Base-by-base conservation (phyloP, 2,888 invertebrate species). In the Catocala sponsa region DNA sequence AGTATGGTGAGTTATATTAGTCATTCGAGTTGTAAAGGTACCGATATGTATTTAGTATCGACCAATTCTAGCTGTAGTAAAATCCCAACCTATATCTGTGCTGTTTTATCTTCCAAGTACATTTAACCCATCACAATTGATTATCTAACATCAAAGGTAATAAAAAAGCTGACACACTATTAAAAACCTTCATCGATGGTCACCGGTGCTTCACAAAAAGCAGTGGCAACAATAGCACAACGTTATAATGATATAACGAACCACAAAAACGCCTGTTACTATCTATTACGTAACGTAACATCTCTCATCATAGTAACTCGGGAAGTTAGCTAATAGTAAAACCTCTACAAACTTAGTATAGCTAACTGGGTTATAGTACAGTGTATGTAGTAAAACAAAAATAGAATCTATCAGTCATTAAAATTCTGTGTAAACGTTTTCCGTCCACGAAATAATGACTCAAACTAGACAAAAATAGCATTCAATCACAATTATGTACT, bases 281-380 rank as follows among this genome's bases (percentile, higher is more conserved):
- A n/a, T 47, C 49, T 48, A 64, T 73, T 71, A 71, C 70, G 55
- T 69, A 77, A 71, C 70, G 55, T 69, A 77, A 79, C 62, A 59
- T 61, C 56, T 66, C 70, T 74, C 70, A 70, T 60, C 59, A 66
- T 68, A 59, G 63, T 62, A 68, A 70, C 63, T 56, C 47, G 63
- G 61, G 69, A 70, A 70, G 65, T 69, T 70, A 69, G 63, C 53
- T 62, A 56, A 54, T 55, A 49, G 48, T 64, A 56, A 56, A 55
- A 63, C 7, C 44, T n/a, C 51, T 35, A 48, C 15, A n/a, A 54
- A 35, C 44, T 51, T 42, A 12, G 35, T 52, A 12, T 25, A 35
- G 56, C 51, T 38, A 38, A 38, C 35, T 38, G 35, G 35, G 35
- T 38, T 38, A 38, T 9, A 38, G 2, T 38, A 38, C 35, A 9